A percentile compares a stretch with the other conserved stretches of the same genome.
Conservation (phyloP, 2,888 invertebrate species). For the Tachina lurida region DNA sequence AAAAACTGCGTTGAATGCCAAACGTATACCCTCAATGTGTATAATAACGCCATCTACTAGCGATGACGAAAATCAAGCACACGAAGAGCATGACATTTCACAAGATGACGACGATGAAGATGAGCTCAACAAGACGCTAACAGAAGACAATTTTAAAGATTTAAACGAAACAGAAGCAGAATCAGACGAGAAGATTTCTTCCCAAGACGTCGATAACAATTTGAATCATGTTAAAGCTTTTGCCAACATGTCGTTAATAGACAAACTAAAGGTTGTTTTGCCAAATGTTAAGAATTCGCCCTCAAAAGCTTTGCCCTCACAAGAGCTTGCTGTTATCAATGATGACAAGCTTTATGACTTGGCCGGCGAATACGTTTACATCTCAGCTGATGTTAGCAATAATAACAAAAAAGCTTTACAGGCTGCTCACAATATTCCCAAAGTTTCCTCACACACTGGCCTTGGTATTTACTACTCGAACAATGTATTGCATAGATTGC, state of each 20-base stretch:
- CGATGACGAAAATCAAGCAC: slow-evolving; percentile 88
- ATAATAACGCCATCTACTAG: slow-evolving; percentile 94
- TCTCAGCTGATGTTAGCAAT: slow-evolving; percentile 91
- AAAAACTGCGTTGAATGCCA: slow-evolving; percentile 93
- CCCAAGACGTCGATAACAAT: slow-evolving; percentile 79
- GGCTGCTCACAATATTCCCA: slow-evolving; percentile 71
- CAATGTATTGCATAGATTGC: slow-evolving; percentile 84
- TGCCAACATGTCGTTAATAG: slow-evolving; percentile 87
- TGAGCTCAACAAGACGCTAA: slow-evolving; percentile 77
- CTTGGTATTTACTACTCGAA: slow-evolving; percentile 86
- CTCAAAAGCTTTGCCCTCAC: slow-evolving; percentile 82
- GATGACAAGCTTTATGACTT: slow-evolving; percentile 81
- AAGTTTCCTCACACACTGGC: slow-evolving; percentile 74
- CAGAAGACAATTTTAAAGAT: slow-evolving; percentile 84
- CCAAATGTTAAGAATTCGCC: slow-evolving; percentile 85
- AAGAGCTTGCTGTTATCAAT: slow-evolving; percentile 83
- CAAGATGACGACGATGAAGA: slow-evolving; percentile 56
- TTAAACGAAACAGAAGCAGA: slow-evolving; percentile 77
- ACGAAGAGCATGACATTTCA: slow-evolving; percentile 61
- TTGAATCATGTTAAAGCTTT: slow-evolving; percentile 81
- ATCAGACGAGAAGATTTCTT: slow-evolving; percentile 77
- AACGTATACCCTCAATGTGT: slow-evolving; percentile 95
- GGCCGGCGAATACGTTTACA: slow-evolving; percentile 92
- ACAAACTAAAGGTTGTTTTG: slow-evolving; percentile 87
- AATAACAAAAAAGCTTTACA: slow-evolving; percentile 83